Evolutionary conservation across 2,113 vertebrate genomes (phyloP).

Genomic region (Stigmatopora argus): DNA sequence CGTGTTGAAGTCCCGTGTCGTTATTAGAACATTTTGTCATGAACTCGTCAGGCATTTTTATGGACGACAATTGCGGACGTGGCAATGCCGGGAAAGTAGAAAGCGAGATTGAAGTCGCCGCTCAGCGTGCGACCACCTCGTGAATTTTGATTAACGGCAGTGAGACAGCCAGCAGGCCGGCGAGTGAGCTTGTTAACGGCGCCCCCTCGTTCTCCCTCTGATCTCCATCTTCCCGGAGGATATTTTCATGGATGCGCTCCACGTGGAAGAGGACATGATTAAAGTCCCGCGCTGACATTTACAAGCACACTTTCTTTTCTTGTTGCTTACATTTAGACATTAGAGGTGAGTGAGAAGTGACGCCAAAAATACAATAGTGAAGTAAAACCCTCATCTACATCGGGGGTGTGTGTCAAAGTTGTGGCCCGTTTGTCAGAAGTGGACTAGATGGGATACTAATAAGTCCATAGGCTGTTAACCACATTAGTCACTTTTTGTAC

Average conservation of each 20-base stretch:
- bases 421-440: too few relatives aligned
- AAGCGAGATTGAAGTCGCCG: slow-evolving; percentile 1
- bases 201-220: neutral
- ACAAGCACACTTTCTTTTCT: neutral
- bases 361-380: neutral
- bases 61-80: neutral
- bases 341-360: neutral
- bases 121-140: neutral
- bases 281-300: neutral
- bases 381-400: neutral
- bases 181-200: neutral
- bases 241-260: neutral
- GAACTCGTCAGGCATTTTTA: neutral
- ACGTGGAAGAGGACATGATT: neutral
- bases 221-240: slow-evolving; percentile 1
- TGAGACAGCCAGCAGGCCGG: neutral
- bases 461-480: too few relatives aligned
- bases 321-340: neutral
- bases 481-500: too few relatives aligned
- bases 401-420: too few relatives aligned
- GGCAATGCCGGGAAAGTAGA: neutral
- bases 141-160: neutral
- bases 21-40: neutral
- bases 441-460: too few relatives aligned
- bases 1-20: neutral